Evolutionary conservation across 2,797 vertebrate genomes (phyloP).

Genomic region (Morelia viridis): DNA sequence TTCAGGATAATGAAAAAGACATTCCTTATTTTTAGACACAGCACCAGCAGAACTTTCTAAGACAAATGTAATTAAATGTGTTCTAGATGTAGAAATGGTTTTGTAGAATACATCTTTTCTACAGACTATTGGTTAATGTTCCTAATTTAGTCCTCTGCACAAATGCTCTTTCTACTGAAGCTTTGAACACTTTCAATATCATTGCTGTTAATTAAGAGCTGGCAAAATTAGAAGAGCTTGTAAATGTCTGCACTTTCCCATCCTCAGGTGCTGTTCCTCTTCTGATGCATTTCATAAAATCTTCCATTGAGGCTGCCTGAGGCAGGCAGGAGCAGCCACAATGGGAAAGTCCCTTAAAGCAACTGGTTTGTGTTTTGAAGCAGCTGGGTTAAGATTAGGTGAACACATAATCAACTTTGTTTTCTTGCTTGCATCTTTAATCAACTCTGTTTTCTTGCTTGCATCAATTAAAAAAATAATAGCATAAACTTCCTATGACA

Average conservation of each 20-base stretch:
- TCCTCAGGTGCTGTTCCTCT: neutral
- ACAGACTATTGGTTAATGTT: neutral
- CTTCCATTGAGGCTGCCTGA: neutral
- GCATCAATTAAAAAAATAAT: no score
- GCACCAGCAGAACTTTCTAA: neutral
- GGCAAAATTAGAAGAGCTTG: neutral
- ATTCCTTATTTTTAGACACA: neutral
- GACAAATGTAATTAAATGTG: neutral
- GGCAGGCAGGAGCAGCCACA: neutral
- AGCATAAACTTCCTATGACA: no score
- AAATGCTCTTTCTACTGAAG: neutral
- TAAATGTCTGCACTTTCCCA: neutral
- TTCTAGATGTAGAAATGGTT: neutral
- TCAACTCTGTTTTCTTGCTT: no score
- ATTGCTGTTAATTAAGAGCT: no score
- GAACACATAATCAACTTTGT: no score
- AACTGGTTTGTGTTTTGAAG: neutral
- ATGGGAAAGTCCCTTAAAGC: neutral
- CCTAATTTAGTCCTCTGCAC: neutral
- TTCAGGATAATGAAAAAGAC: neutral
- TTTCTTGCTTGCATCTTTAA: no score
- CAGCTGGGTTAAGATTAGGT: no score
- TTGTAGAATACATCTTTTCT: neutral
- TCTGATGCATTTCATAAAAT: neutral
- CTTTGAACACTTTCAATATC: neutral